Evolutionary conservation across 2,113 vertebrate species (phyloP), one percentile per base, ranked within the genome.

Genomic region (Anser cygnoides): DNA sequence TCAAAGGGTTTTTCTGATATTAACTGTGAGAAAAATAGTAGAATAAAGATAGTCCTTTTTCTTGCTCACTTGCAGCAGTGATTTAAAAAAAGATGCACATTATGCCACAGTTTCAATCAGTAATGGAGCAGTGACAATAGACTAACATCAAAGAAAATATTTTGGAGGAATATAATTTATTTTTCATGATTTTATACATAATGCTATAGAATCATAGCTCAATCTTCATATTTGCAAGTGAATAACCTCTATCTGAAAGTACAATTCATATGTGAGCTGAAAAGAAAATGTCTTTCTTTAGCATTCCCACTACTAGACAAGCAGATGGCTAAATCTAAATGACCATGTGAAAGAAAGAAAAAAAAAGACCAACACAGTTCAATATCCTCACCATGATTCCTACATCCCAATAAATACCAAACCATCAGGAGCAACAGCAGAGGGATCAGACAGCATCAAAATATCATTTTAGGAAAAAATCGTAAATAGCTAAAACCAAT

Each of bases 291-390:
- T 59, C 59, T 92, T 71, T 92, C 83, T 92, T 78, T 70, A 90
- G 72, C 55, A 39, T 65, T 71, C 62, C 65, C 41, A 37, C 70
- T 92, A 71, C 76, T 55, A 87, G 75, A 78, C 79, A 92, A 91
- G 90, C 84, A 94, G 92, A 97, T 91, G 84, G 86, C 92, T 95
- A 75, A 89, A 95, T 94, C 65, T 81, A 61, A 93, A 95, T 94
- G 93, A 95, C 95, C 89, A 89, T 10, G 54, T 37, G 61, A 76
- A 92, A 84, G 25, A 74, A 72, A 58, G 46, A 77, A 82, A 92
- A 71, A 61, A 65, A 89, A 55, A 72, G 21, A 86, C 25, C 9
- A 90, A 84, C 80, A 84, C 52, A 76, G 71, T 94, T 95, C 90
- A 67, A 89, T 73, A 65, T 37, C 84, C 87, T 80, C 74, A 89